Base-by-base conservation (phyloP, 2,888 invertebrate genomes). In the Cerceris ruficornis region DNA sequence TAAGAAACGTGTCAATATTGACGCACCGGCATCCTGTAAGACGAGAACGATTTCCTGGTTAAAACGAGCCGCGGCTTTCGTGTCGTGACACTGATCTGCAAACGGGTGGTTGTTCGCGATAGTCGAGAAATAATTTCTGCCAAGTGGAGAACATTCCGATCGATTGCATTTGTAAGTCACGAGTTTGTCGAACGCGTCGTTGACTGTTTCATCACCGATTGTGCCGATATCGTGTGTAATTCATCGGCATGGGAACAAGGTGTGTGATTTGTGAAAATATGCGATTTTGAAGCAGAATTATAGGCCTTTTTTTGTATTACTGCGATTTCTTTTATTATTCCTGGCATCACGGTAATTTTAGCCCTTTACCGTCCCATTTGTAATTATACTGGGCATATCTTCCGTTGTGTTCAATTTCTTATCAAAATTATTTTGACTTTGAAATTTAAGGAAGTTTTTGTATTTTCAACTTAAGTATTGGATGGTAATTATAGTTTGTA, bases 1-100 rank as follows among this genome's bases (percentile, higher is more conserved):
- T 83, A 86, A 89, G 87, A 87, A 87, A 89, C 80, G 79, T 86
- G 90, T 89, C 88, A 91, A 91, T 90, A 91, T 91, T 91, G 88
- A 88, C 89, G 75, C 80, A 79, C 69, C 66, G 75, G 86, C 82
- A 87, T 89, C 87, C 88, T 87, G 89, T 89, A 89, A 90, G 86
- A 77, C 85, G 86, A 90, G 87, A 87, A 82, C 86, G 83, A 86
- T 89, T 90, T 89, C 88, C 83, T 77, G 77, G 83, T 81, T 69
- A 70, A 74, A 85, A 69, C 61, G 71, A 79, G 72, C 69, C 70
- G 61, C 68, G 66, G 62, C 42, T 69, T 69, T 50, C 46, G 69
- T 59, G 69, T 46, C 52, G 69, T 67, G 75, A 57, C 75, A 73
- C 66, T 72, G 69, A 76, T 83, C 69, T 54, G 62, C 46, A 69